phyloP scores from a whole-genome alignment of 2,797 vertebrate species.

The Falco naumanni region DNA sequence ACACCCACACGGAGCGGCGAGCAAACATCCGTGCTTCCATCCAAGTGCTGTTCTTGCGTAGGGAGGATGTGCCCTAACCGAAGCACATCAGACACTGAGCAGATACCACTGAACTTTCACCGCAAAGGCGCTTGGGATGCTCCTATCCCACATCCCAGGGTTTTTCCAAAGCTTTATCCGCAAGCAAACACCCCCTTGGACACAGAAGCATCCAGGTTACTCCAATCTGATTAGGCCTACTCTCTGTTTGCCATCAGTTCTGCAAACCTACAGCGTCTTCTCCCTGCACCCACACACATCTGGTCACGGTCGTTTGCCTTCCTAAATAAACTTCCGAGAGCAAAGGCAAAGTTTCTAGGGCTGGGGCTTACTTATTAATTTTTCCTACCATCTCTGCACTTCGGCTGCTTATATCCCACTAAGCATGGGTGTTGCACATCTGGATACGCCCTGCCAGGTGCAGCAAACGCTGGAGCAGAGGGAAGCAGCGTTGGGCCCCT shows the following conservation, averaged over 20 bases:
- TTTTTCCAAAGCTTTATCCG: not conserved
- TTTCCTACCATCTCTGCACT: not conserved
- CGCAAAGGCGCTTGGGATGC: not conserved
- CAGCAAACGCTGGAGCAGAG: not conserved
- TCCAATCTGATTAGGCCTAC: not conserved
- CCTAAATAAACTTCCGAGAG: not conserved
- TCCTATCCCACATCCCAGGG: not conserved
- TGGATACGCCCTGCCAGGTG: not conserved
- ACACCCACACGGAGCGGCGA: not conserved
- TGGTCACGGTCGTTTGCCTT: not conserved
- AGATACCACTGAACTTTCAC: not conserved
- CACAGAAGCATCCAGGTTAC: not conserved
- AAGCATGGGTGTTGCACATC: not conserved
- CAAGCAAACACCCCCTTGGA: not conserved
- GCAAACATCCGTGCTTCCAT: not conserved
- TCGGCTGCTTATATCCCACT: not conserved
- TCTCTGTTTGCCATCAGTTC: conserved; percentile 5
- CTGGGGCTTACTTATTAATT: not conserved
- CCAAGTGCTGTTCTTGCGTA: rapidly evolving
- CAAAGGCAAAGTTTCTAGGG: not conserved
- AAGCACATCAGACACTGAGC: rapidly evolving
- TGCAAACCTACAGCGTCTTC: conserved; percentile 32
- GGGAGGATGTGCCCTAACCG: not conserved
- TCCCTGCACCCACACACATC: conserved; percentile 60
- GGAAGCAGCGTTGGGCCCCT: not conserved